A percentile compares a stretch with the other conserved stretches of the same genome.
Evolutionary conservation across 2,888 invertebrate genomes (phyloP).

Genomic region (Trimorus sp.): DNA sequence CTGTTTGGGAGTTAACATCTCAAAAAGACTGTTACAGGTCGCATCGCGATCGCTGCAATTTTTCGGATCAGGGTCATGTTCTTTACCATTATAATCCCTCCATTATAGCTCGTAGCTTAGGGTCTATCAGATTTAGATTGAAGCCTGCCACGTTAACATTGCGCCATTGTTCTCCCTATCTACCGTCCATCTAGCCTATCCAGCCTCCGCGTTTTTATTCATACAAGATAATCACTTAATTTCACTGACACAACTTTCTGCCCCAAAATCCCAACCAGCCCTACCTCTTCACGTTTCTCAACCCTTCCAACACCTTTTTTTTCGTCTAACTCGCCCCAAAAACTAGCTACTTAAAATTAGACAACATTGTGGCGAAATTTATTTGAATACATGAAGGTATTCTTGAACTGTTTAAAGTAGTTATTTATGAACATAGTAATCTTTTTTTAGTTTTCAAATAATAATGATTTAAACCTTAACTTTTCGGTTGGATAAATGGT

Average conservation of each 20-base stretch:
- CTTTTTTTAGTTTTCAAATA: no score
- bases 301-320: no score
- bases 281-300: no score
- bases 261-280: no score
- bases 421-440: no score
- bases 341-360: no score
- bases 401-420: no score
- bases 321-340: no score
- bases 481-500: no score
- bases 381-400: no score
- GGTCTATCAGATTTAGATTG: constrained; percentile 31
- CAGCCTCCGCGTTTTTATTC: neutral
- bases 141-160: constrained; percentile 15
- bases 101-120: constrained; percentile 31
- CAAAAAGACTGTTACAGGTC: constrained; percentile 29
- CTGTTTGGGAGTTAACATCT: constrained; percentile 24
- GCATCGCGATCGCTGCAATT: constrained; percentile 16
- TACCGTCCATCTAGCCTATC: constrained; percentile 13
- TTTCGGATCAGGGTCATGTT: constrained; percentile 26
- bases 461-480: no score
- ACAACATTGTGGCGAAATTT: no score
- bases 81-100: constrained; percentile 26
- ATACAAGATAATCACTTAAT: neutral
- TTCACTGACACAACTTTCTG: neutral
- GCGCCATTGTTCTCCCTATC: constrained; percentile 19